Evolutionary conservation across 2,113 vertebrate genomes (phyloP).

Genomic region (Sebastes fasciatus): DNA sequence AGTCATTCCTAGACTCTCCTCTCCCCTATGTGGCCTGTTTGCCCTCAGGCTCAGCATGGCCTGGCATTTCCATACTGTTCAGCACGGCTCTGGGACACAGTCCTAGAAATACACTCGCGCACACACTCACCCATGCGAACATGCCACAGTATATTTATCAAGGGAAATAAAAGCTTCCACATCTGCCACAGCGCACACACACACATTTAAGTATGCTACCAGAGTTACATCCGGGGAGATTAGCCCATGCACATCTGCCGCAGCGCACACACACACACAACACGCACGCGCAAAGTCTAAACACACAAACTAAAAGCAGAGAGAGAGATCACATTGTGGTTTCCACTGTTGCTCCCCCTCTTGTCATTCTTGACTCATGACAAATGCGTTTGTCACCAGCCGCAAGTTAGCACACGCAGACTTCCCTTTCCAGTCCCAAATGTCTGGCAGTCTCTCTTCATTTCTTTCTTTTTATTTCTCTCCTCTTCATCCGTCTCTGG

Average conservation of each 20-base stretch:
- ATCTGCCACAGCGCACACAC: slow-evolving; percentile 4
- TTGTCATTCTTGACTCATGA: slow-evolving; percentile 60
- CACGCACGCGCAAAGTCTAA: slow-evolving; percentile 15
- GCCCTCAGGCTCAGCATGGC: slow-evolving; percentile 53
- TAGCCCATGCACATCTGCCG: slow-evolving; percentile 19
- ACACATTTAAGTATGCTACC: not conserved
- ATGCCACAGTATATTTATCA: slow-evolving; percentile 27
- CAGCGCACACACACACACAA: slow-evolving; percentile 6
- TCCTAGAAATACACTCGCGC: slow-evolving; percentile 26
- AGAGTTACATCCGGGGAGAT: not conserved
- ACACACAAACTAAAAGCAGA: slow-evolving; percentile 31
- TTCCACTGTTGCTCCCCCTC: slow-evolving; percentile 31
- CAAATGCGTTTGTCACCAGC: slow-evolving; percentile 56
- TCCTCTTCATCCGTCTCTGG: slow-evolving; percentile 9
- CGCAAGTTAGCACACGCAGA: slow-evolving; percentile 49
- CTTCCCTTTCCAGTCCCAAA: slow-evolving; percentile 15
- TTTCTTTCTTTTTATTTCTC: slow-evolving; percentile 2
- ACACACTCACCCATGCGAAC: slow-evolving; percentile 18
- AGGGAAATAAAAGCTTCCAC: slow-evolving; percentile 32
- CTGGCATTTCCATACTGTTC: slow-evolving; percentile 68
- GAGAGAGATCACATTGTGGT: slow-evolving; percentile 54
- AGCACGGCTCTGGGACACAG: slow-evolving; percentile 38
- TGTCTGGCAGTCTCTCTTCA: slow-evolving; percentile 3
- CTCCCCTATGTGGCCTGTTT: slow-evolving; percentile 52
- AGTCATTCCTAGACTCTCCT: slow-evolving; percentile 58